phyloP scores from a whole-genome alignment of 2,797 vertebrate genomes.

The Poeciliopsis turneri region DNA sequence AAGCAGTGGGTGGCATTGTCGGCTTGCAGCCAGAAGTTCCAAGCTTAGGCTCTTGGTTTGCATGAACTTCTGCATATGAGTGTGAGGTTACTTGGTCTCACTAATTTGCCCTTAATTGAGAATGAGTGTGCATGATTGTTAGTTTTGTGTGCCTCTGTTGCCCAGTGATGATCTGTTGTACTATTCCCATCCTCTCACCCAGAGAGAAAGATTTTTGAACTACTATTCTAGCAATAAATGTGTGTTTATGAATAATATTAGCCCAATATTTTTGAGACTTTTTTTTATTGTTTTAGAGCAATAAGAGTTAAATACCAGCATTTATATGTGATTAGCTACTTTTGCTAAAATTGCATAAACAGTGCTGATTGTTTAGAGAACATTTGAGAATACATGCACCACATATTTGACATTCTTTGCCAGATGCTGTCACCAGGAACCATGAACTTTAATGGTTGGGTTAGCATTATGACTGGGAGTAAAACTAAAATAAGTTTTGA shows the following conservation, averaged over 20 bases:
- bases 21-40: not conserved
- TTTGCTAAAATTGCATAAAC: not conserved
- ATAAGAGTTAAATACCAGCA: not conserved
- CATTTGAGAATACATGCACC: not conserved
- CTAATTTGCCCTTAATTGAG: not conserved
- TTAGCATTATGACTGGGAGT: not conserved
- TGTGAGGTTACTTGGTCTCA: not conserved
- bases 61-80: not conserved
- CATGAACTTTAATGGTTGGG: not conserved
- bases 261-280: not conserved
- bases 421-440: too few species aligned
- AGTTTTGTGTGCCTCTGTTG: not conserved
- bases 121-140: not conserved
- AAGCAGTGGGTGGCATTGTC: not conserved
- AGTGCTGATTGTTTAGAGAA: not conserved
- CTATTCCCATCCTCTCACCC: too few species aligned
- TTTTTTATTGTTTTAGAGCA: not conserved
- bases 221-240: not conserved
- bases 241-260: not conserved
- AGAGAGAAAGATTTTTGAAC: not conserved
- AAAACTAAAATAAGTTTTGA: not conserved
- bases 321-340: not conserved
- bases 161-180: too few species aligned
- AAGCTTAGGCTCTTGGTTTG: not conserved
- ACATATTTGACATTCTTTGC: not conserved